phyloP scores from a whole-genome alignment of 2,888 invertebrate genomes.

The Operophtera brumata region DNA sequence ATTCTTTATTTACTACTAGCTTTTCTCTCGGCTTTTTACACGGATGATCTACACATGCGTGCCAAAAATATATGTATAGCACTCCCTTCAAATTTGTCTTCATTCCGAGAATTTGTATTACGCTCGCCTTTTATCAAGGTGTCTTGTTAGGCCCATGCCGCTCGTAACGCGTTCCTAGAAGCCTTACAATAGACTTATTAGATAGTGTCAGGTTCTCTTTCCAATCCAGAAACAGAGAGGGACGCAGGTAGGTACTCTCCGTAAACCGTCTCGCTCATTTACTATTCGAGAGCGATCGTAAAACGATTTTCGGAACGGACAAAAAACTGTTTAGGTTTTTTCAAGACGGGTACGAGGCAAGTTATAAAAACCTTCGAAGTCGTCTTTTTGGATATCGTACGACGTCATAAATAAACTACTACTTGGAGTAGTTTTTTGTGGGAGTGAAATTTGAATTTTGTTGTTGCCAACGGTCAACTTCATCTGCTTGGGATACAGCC shows the following conservation, averaged over 20 bases:
- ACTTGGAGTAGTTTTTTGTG: constrained; percentile 57
- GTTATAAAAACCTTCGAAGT: constrained; percentile 45
- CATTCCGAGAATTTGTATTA: constrained; percentile 46
- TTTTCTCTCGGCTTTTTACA: too few relatives aligned
- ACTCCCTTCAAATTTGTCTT: constrained; percentile 40
- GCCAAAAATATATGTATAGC: constrained; percentile 29
- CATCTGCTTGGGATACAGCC: constrained; percentile 40
- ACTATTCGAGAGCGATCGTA: constrained; percentile 76
- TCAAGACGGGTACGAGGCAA: constrained; percentile 50
- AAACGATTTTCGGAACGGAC: constrained; percentile 67
- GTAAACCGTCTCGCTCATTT: constrained; percentile 55
- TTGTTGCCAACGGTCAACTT: constrained; percentile 57
- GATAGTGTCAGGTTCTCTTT: constrained; percentile 62
- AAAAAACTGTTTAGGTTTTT: constrained; percentile 79
- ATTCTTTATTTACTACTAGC: too few relatives aligned
- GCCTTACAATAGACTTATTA: constrained; percentile 60
- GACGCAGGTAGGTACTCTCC: constrained; percentile 27
- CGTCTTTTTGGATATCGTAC: constrained; percentile 68
- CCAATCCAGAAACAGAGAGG: constrained; percentile 47
- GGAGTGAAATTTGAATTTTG: constrained; percentile 61
- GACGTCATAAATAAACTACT: constrained; percentile 72
- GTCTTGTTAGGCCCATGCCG: constrained; percentile 52
- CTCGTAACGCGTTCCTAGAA: constrained; percentile 61
- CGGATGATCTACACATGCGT: too few relatives aligned
- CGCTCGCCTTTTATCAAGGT: constrained; percentile 43